Evolutionary conservation across 2,113 vertebrate species (phyloP).

Genomic region (Leucopsar rothschildi): DNA sequence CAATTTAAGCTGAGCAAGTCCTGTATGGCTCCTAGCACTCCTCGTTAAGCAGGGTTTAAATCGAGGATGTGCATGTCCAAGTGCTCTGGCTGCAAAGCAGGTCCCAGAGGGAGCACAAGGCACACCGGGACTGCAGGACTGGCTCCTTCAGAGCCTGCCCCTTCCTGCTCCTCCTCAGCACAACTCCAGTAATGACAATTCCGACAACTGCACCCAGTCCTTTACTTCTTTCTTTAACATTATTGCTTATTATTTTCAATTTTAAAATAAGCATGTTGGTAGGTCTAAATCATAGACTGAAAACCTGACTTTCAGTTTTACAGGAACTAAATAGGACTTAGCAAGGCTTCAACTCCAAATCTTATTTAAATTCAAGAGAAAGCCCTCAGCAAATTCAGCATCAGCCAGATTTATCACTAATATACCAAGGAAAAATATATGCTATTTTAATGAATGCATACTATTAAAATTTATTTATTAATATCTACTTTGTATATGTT

Average conservation of each 20-base stretch:
- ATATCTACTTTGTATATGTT: neutral
- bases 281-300: neutral
- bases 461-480: neutral
- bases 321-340: neutral
- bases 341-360: neutral
- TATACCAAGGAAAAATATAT: neutral
- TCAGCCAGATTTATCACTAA: neutral
- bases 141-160: neutral
- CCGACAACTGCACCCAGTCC: neutral
- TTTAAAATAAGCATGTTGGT: neutral
- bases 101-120: neutral
- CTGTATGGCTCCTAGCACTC: neutral
- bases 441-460: neutral
- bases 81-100: neutral
- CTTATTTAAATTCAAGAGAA: neutral
- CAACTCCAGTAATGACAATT: accelerated
- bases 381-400: neutral
- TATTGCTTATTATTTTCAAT: neutral
- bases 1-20: neutral
- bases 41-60: neutral
- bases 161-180: neutral
- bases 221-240: neutral
- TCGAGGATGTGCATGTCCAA: neutral
- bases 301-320: neutral
- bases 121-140: neutral